Percentiles rank a stretch among this genome's conserved stretches.
These are phyloP conservation scores for Oryzias melastigma DNA, from an alignment of 2,113 vertebrate genomes.

Conservation along the genomic window DNA sequence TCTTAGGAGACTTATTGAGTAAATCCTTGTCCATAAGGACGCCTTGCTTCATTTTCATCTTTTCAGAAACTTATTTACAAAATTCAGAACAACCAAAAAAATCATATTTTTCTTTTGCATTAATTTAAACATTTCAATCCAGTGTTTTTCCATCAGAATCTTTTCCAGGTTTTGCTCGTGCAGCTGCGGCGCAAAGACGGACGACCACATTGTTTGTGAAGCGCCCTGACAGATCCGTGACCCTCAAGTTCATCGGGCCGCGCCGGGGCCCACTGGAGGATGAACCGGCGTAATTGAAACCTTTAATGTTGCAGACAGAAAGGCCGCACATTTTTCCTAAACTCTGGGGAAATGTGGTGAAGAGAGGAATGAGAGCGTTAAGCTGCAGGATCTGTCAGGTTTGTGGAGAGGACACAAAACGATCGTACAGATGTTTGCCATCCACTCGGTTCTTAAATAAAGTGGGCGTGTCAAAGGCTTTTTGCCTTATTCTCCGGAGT, in stretches of 20 bases:
- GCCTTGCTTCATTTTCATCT: too few species aligned
- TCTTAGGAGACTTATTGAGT: too few species aligned
- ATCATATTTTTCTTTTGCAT: too few species aligned
- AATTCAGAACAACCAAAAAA: too few species aligned
- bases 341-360: neutral
- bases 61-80: too few species aligned
- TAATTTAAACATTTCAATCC: too few species aligned
- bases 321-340: conserved; percentile 22
- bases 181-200: conserved; percentile 14
- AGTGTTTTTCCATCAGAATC: conserved; percentile 7
- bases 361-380: neutral
- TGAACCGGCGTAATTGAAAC: conserved; percentile 34
- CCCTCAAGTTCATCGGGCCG: conserved; percentile 25
- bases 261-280: conserved; percentile 8
- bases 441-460: neutral
- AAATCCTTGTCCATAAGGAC: too few species aligned
- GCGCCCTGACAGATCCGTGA: conserved; percentile 35
- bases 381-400: neutral
- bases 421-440: neutral
- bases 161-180: conserved; percentile 35
- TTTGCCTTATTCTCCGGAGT: too few species aligned
- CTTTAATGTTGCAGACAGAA: conserved; percentile 34
- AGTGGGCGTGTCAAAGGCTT: neutral
- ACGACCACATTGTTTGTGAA: conserved; percentile 35
- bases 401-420: neutral